Base-by-base conservation (phyloP, 2,113 vertebrate genomes). In the Geococcyx californianus region DNA sequence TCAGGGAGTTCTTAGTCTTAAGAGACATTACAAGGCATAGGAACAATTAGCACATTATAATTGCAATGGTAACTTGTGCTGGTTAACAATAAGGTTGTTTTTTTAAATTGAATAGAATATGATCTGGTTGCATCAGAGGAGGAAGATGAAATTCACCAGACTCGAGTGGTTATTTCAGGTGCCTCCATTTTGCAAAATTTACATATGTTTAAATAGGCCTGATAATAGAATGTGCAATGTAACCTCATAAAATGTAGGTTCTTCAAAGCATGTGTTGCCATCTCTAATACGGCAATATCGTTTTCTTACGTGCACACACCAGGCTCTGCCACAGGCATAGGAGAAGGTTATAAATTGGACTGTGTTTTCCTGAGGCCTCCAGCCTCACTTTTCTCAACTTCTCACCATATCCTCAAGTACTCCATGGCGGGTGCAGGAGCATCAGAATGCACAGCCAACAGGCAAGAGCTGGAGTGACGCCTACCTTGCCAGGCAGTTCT, bases 401-500 rank as follows among this genome's bases (percentile, higher is more conserved):
- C 14, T 33, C 79, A 25, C 42, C 2, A 0, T 34, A 29, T 34
- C 63, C 36, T 26, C 56, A 14, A 51, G 76, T 10, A 20, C 21
- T 8, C 26, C 5, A 16, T 1, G 0, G 11, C 34, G 55, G 45
- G 28, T 6, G 3, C 28, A 38, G 16, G 7, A 47, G 47, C 73
- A 15, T 31, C 17, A 23, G 31, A 58, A 36, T 45, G 23, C 31
- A 12, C 10, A 14, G 26, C 1, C 3, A 36, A n/a, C 1, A 4
- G 31, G 28, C 28, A 49, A 29, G 69, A n/a, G 19, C 51, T 17
- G 9, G 7, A 17, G 42, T 6, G 5, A 34, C 18, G 62, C 70
- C 89, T 98, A 99, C 99, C 99, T 98, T 91, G 99, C 98, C 73
- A 99, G 98, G 88, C 99, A 99, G 97, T 99, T 99, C 95, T 99